Evolutionary conservation across 2,888 invertebrate genomes (phyloP).

Genomic region (Theretra japonica): DNA sequence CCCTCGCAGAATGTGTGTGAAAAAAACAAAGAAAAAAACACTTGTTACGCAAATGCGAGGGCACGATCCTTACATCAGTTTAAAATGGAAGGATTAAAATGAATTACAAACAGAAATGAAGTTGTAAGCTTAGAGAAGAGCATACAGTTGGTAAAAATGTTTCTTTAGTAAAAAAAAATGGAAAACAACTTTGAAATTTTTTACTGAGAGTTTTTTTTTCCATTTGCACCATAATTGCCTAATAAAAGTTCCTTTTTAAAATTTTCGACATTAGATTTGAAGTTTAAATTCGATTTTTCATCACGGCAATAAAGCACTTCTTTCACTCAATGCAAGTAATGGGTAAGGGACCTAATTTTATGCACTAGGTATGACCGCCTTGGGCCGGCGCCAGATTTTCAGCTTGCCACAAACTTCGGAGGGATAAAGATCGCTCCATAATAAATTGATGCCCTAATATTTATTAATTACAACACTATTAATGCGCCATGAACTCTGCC

Average conservation of each 20-base stretch:
- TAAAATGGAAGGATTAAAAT: slow-evolving; percentile 18
- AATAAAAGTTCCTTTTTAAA: neutral
- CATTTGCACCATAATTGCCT: neutral
- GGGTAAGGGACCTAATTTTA: slow-evolving; percentile 17
- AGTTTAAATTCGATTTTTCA: neutral
- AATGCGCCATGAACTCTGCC: neutral
- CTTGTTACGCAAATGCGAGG: slow-evolving; percentile 13
- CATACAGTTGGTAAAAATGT: too few species aligned
- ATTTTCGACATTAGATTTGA: neutral
- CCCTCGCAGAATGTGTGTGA: neutral
- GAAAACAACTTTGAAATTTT: neutral
- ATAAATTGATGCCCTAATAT: neutral
- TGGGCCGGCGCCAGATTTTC: slow-evolving; percentile 3
- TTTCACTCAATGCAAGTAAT: slow-evolving; percentile 10
- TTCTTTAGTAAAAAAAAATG: neutral
- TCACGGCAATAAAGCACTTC: neutral
- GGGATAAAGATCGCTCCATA: neutral
- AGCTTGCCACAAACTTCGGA: neutral
- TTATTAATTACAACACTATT: neutral
- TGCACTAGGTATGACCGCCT: slow-evolving; percentile 10
- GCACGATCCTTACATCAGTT: slow-evolving; percentile 14
- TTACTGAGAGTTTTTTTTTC: too few species aligned
- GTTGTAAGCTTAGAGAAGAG: neutral
- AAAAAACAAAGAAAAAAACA: neutral
- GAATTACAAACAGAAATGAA: neutral